Conservation (phyloP, 2,797 vertebrate genomes). For the Pseudopleuronectes americanus region DNA sequence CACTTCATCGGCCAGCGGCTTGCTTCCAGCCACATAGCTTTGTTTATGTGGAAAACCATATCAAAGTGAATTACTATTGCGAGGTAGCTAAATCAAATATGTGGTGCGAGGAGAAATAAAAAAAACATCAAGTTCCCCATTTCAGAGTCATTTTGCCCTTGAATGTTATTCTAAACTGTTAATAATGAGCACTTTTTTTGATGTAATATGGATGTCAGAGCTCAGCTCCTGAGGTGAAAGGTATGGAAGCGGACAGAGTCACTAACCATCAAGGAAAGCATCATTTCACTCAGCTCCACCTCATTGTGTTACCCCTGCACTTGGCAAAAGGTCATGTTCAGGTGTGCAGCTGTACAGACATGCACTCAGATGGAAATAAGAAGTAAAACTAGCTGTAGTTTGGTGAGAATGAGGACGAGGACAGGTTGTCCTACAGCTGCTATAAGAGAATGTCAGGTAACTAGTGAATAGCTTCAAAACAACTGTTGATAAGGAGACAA, state of each 20-base stretch:
- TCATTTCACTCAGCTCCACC: slow-evolving; percentile 58
- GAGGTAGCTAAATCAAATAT: slow-evolving; percentile 80
- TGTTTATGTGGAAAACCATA: slow-evolving; percentile 82
- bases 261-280: slow-evolving; percentile 58
- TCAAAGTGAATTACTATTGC: slow-evolving; percentile 77
- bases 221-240: slow-evolving; percentile 68
- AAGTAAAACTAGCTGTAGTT: slow-evolving; percentile 21
- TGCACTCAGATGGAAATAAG: slow-evolving; percentile 29
- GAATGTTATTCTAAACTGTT: slow-evolving; percentile 76
- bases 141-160: slow-evolving; percentile 75
- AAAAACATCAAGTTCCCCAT: slow-evolving; percentile 72
- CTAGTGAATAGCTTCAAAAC: not conserved
- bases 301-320: slow-evolving; percentile 51
- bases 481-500: not conserved
- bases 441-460: not conserved
- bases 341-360: slow-evolving; percentile 45
- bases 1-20: slow-evolving; percentile 75
- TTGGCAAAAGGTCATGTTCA: slow-evolving; percentile 69
- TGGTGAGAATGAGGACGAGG: not conserved
- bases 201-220: slow-evolving; percentile 66
- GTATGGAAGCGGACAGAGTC: slow-evolving; percentile 67
- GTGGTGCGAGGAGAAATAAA: slow-evolving; percentile 53
- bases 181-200: slow-evolving; percentile 75
- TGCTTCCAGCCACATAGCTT: slow-evolving; percentile 78
- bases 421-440: not conserved